phyloP scores from a whole-genome alignment of 2,113 vertebrate genomes.

The Rhadina sibilatrix region DNA sequence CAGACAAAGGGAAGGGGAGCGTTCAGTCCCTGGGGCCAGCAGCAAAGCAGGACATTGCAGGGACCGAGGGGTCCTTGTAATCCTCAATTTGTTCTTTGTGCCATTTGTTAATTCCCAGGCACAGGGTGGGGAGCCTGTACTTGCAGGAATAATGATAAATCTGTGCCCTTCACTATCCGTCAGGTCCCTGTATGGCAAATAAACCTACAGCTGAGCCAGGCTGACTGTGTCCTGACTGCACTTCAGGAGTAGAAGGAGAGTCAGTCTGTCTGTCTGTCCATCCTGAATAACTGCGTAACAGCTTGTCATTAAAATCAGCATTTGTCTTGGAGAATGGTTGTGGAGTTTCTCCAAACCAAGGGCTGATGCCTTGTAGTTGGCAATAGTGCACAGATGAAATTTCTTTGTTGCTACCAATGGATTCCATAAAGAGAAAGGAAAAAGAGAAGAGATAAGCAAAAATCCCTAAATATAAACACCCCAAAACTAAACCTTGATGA shows the following conservation, averaged over 20 bases:
- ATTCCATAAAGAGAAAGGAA: background rate
- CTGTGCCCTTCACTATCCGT: background rate
- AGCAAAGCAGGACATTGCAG: background rate
- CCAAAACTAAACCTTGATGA: background rate
- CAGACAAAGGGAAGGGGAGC: background rate
- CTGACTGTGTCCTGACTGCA: background rate
- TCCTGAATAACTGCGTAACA: background rate
- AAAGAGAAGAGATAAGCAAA: background rate
- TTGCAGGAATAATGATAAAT: constrained; percentile 1
- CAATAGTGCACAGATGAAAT: background rate
- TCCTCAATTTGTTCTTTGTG: constrained; percentile 26
- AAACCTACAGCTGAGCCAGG: background rate
- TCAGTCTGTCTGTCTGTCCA: background rate
- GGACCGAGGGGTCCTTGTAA: background rate
- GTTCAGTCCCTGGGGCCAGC: background rate
- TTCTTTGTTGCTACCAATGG: background rate
- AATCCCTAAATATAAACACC: background rate
- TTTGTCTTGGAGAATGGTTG: background rate
- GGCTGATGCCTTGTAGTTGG: background rate
- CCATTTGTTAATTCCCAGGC: background rate
- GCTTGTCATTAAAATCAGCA: background rate
- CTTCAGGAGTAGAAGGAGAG: background rate
- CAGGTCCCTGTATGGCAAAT: background rate
- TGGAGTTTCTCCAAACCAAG: background rate
- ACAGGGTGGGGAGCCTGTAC: background rate